Evolutionary conservation across 2,113 vertebrate genomes (phyloP), one percentile per base, ranked within the genome.

Genomic region (Gila orcuttii): DNA sequence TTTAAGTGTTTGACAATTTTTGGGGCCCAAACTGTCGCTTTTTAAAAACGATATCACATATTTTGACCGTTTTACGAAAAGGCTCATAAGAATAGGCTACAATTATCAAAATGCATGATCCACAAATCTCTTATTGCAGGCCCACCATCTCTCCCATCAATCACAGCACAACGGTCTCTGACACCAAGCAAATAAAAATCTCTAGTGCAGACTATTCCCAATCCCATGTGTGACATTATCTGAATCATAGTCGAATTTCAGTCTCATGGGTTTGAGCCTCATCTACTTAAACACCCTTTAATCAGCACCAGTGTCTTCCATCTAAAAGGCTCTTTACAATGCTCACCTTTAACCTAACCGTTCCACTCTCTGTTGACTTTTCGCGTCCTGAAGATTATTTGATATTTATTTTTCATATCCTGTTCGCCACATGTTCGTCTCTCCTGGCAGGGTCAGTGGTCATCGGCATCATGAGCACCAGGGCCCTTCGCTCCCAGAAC

Each of bases 371-470:
- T 3, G 92, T 96, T 39, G 79, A 92, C 28, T 95, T 95, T 79
- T 59, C 75, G 78, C 85, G 57, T 21, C 84, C 86, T 9, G 93
- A 60, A 28, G 94, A 95, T 82, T 94, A 90, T 75, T 77, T 95
- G 42, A 89, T 95, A 86, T 94, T 95, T 86, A 88, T 88, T 60
- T 95, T 94, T 86, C 95, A 95, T 21, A 89, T 94, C 2, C 23
- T 94, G 36, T 95, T 95, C 47, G 95, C 92, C 86, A 93, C 95
- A 0, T 88, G 90, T 76, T 89, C 93, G 7, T 91, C 90, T 86
- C 88, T 93, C 3, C 88, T 95, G 1, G 94, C 94, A 36, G 92
- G 93, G 31, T 95, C 95, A 0, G 94, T 95, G 69, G 93, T 92
- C 8, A 8, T 95, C 15, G 92, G 89, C 3, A 95, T 95, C 28